phyloP scores from a whole-genome alignment of 2,797 vertebrate species.

The Poecilia wingei region DNA sequence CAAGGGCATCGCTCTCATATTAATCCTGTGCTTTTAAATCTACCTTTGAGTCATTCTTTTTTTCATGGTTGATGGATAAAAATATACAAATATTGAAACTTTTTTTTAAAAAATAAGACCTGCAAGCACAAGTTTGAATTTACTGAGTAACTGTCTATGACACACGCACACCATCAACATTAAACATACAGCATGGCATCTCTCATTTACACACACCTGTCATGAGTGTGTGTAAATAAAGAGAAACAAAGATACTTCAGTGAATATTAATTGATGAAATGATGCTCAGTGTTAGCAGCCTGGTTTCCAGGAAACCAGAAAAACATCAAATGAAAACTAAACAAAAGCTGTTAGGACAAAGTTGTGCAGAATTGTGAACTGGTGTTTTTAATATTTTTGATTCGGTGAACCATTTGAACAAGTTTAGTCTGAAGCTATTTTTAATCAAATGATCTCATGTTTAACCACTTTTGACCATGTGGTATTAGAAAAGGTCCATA shows the following conservation, averaged over 20 bases:
- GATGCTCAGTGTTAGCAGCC: not conserved
- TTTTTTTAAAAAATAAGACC: no score
- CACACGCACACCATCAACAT: no score
- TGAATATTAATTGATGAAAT: not conserved
- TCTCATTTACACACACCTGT: no score
- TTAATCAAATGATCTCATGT: not conserved
- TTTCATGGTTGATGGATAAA: no score
- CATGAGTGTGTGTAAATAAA: not conserved
- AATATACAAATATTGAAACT: no score
- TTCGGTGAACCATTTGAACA: not conserved
- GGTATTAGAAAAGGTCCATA: not conserved
- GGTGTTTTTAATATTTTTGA: not conserved
- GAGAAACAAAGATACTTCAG: not conserved
- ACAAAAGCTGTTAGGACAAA: not conserved
- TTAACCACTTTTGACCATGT: not conserved
- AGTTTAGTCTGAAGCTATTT: not conserved
- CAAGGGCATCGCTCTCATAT: no score
- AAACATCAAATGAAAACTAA: not conserved
- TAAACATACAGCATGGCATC: no score
- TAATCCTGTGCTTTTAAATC: no score
- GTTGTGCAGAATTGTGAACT: not conserved
- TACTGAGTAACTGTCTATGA: no score
- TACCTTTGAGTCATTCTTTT: no score
- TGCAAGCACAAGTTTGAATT: no score
- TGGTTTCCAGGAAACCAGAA: not conserved